These are phyloP conservation scores for Eurosta solidaginis DNA, from an alignment of 1,140 invertebrate genomes.

Conservation along the genomic window DNA sequence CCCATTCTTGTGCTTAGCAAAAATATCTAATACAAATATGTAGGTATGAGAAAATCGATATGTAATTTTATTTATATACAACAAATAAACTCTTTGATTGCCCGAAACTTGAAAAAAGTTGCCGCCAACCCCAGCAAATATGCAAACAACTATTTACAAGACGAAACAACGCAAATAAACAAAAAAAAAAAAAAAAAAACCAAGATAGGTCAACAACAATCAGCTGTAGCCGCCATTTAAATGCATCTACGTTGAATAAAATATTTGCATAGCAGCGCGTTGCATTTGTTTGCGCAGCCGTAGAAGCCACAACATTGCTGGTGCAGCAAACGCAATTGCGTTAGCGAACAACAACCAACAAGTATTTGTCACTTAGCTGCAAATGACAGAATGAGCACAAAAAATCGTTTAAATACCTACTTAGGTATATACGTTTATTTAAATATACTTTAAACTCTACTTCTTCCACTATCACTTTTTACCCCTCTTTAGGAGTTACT, in stretches of 20 bases:
- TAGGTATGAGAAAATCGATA: neutral
- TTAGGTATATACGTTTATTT: too few relatives aligned
- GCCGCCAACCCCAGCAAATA: neutral
- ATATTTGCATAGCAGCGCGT: neutral
- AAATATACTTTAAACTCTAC: too few relatives aligned
- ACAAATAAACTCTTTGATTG: neutral
- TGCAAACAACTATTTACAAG: neutral
- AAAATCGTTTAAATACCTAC: conserved; percentile 6
- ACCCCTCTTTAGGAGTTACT: neutral
- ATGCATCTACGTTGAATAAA: neutral
- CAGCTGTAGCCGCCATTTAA: neutral
- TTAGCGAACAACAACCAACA: neutral
- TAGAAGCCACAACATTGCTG: neutral
- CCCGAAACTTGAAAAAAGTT: conserved; percentile 5
- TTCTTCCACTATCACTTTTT: neutral
- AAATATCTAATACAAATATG: neutral
- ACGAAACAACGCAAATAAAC: neutral
- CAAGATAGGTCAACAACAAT: too few relatives aligned
- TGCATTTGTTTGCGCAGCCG: neutral
- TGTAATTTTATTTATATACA: neutral
- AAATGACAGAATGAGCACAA: conserved; percentile 8
- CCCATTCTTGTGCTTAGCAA: too few relatives aligned
- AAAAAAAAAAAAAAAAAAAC: neutral
- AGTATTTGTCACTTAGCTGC: conserved; percentile 15
- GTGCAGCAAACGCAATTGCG: neutral